Evolutionary conservation across 2,797 vertebrate genomes (phyloP), one percentile per base, ranked within the genome.

Genomic region (Halcyon leucocephala): DNA sequence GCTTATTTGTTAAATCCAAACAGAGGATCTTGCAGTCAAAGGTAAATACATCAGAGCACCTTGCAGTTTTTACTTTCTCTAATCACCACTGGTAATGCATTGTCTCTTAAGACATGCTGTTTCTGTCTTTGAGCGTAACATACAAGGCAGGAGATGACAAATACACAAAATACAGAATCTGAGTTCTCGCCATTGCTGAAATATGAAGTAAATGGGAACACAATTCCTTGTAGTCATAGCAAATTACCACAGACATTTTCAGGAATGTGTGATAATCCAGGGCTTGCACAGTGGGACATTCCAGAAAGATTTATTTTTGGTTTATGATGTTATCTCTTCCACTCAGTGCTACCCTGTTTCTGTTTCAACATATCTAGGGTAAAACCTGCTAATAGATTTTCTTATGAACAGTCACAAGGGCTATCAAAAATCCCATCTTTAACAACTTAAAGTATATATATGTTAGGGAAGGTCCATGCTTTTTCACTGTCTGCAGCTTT

Each of bases 1-100:
- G 35, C 12, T 70, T 51, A 86, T 84, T 93, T 93, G 69, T 57
- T 90, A 94, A 76, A 94, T 83, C 33, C 65, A 86, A 80, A 54
- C 58, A 78, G 62, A 89, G 22, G 48, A 55, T 76, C 76, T 86
- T 69, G 28, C 55, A 83, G 62, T 67, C 55, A 80, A 58, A 91
- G 24, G 65, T 77, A 89, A 91, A 57, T 86, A 51, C 33, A 66
- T 86, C 57, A 61, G 7, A 84, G 35, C 48, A 78, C 85, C 91
- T 94, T 77, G 26, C 80, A 66, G 60, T 44, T 90, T 94, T 86
- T 81, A 52, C 90, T 90, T 84, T 58, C 29, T 69, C 3, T 69
- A 4, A 4, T 70, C 80, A 79, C 17, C 35, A 22, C 39, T 48
- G 39, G 14, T 48, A 86, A 70, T 20, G 22, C 29, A 35, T 2